These are phyloP conservation scores for Sebastiscus albofasciatus DNA, from an alignment of 2,797 vertebrate genomes.

Conservation along the genomic window DNA sequence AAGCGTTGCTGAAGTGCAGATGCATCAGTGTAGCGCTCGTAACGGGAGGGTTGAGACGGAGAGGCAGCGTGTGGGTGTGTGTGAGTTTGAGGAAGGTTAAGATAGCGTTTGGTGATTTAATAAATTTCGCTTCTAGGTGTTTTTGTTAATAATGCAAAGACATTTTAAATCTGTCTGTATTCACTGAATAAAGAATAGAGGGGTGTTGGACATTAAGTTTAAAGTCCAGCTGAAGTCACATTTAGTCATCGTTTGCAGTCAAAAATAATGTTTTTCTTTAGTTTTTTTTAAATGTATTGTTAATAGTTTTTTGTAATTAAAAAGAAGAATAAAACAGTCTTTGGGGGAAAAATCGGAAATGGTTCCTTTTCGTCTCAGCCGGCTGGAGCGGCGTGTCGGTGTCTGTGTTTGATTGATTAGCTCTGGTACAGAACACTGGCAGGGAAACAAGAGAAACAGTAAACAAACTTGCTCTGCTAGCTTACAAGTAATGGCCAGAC, in stretches of 20 bases:
- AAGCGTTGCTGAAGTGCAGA: slow-evolving; percentile 38
- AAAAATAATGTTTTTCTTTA: neutral
- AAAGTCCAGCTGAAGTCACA: neutral
- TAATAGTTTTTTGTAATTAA: neutral
- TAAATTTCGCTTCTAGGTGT: slow-evolving; percentile 2
- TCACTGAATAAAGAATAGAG: neutral
- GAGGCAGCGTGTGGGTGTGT: slow-evolving; percentile 1
- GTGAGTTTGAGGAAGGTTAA: neutral
- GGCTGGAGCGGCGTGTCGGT: neutral
- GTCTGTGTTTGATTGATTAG: slow-evolving; percentile 1
- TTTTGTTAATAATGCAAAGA: neutral
- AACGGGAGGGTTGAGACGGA: slow-evolving; percentile 1
- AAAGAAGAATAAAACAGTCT: neutral
- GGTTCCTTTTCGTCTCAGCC: neutral
- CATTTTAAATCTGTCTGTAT: neutral
- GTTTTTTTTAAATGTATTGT: neutral
- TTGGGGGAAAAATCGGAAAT: neutral
- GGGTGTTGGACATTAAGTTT: neutral
- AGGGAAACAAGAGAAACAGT: neutral
- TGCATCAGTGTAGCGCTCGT: slow-evolving; percentile 27
- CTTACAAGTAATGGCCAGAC: neutral
- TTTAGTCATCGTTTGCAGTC: neutral
- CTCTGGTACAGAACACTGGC: neutral
- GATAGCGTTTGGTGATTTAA: neutral
- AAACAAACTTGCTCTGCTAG: neutral